These are phyloP conservation scores for Blera fallax DNA, from an alignment of 2,888 invertebrate genomes.

Conservation along the genomic window DNA sequence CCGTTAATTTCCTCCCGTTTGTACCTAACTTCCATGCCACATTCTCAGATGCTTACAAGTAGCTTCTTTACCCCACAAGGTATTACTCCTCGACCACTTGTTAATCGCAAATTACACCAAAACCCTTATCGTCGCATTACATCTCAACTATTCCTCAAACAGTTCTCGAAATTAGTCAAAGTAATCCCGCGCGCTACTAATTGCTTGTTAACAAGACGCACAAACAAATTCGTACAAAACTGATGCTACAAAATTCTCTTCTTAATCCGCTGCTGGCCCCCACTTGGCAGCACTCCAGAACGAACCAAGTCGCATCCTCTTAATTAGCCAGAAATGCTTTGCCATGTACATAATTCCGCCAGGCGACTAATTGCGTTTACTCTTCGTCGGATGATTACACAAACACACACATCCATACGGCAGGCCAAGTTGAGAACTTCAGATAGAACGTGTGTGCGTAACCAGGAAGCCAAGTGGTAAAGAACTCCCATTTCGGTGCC, in stretches of 20 bases:
- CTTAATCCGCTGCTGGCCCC: too few relatives aligned
- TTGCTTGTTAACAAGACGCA: conserved; percentile 61
- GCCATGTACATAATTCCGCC: conserved; percentile 18
- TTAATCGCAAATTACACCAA: conserved; percentile 11
- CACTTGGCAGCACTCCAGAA: not conserved
- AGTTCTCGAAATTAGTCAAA: conserved; percentile 34
- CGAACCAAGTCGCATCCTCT: conserved; percentile 19
- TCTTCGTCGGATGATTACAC: conserved; percentile 5
- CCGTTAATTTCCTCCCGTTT: too few relatives aligned
- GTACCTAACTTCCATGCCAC: too few relatives aligned
- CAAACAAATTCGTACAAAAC: conserved; percentile 26
- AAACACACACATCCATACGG: too few relatives aligned
- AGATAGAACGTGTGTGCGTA: too few relatives aligned
- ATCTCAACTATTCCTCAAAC: conserved; percentile 3
- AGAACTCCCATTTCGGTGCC: conserved; percentile 17
- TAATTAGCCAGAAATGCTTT: conserved; percentile 58
- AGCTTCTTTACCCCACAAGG: not conserved
- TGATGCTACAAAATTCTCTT: not conserved
- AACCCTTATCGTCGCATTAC: conserved; percentile 17
- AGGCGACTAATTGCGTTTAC: conserved; percentile 36
- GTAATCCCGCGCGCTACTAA: conserved; percentile 33
- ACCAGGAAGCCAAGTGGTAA: conserved; percentile 43
- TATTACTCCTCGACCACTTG: not conserved
- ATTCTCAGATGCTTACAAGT: not conserved
- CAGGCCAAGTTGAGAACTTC: too few relatives aligned